These are phyloP conservation scores for Corythaixoides concolor DNA, from an alignment of 2,113 vertebrate genomes.

Conservation along the genomic window DNA sequence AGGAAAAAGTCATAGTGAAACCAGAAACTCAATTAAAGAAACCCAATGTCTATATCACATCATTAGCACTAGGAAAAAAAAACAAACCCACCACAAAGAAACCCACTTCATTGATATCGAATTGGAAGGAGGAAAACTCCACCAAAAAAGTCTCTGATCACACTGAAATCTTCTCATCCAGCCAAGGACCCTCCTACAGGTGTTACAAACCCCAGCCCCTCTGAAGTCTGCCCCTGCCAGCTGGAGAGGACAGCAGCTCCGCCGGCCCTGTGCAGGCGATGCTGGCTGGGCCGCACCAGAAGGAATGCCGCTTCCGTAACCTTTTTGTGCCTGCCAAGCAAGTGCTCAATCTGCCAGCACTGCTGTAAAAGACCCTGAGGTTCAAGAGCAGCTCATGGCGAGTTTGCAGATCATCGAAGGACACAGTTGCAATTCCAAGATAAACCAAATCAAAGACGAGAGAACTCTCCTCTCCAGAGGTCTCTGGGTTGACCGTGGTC, in stretches of 20 bases:
- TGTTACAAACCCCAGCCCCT: background rate
- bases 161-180: background rate
- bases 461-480: background rate
- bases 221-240: background rate
- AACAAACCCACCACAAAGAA: background rate
- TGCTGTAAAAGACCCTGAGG: background rate
- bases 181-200: background rate
- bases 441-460: background rate
- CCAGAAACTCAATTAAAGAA: background rate
- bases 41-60: fast-evolving
- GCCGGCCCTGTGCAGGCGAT: fast-evolving
- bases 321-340: background rate
- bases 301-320: fast-evolving
- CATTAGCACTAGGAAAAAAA: background rate
- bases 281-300: background rate
- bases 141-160: background rate
- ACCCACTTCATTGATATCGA: fast-evolving
- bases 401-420: background rate
- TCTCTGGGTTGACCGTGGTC: fast-evolving
- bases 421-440: background rate
- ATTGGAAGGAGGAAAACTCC: background rate
- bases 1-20: background rate
- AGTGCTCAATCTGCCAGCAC: background rate
- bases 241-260: background rate
- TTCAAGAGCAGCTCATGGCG: background rate